Conservation (phyloP, 1,140 invertebrate genomes). For the Bicyclus anynana region DNA sequence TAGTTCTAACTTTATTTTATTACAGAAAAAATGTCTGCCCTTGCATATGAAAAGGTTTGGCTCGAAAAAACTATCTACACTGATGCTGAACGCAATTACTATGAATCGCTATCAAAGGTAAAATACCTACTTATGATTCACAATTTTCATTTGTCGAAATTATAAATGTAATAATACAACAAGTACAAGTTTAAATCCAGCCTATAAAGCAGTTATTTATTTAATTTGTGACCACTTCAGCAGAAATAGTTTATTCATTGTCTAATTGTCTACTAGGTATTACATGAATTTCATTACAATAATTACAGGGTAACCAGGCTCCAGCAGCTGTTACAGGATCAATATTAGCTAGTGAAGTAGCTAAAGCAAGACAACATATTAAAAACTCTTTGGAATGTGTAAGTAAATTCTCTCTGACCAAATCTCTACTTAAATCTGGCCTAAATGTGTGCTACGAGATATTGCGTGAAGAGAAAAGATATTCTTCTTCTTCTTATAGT, state of each 20-base stretch:
- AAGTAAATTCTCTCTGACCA: conserved; percentile 17
- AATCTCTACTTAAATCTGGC: not conserved
- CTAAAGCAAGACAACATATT: conserved; percentile 82
- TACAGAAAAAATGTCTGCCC: conserved; percentile 42
- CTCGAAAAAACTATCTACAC: conserved; percentile 79
- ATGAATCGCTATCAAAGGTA: conserved; percentile 79
- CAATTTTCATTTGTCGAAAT: too few relatives aligned
- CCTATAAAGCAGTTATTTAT: too few relatives aligned
- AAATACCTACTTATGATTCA: too few relatives aligned
- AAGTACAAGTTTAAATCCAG: too few relatives aligned
- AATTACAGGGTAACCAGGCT: conserved; percentile 40
- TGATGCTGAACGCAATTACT: conserved; percentile 80
- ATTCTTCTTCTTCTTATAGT: too few relatives aligned
- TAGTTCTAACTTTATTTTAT: not conserved
- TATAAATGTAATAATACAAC: too few relatives aligned
- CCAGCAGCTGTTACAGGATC: conserved; percentile 47
- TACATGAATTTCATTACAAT: not conserved
- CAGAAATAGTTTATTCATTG: too few relatives aligned
- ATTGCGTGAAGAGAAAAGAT: too few relatives aligned
- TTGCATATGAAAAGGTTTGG: conserved; percentile 78
- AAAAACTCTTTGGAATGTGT: conserved; percentile 82
- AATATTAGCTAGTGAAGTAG: conserved; percentile 81
- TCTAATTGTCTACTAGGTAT: too few relatives aligned
- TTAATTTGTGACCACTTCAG: not conserved
- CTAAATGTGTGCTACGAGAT: too few relatives aligned